Evolutionary conservation across 2,797 vertebrate species (phyloP).

Genomic region (Aulostomus chinensis): DNA sequence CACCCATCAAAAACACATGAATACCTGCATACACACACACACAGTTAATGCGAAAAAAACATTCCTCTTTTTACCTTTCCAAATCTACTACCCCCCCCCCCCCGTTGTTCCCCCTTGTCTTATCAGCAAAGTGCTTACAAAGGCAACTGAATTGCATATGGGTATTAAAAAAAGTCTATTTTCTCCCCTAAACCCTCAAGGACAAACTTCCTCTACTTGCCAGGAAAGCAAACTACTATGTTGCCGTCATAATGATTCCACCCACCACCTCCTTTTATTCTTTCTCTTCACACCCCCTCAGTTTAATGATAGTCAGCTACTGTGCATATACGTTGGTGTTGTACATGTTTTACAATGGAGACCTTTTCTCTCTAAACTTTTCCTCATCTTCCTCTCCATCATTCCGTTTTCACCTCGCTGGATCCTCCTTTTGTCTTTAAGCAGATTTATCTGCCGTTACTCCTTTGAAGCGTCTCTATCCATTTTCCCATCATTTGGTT

Average conservation of each 20-base stretch:
- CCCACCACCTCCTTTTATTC: not conserved
- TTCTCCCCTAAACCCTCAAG: slow-evolving; percentile 58
- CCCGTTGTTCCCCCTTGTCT: slow-evolving; percentile 35
- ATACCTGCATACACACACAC: slow-evolving; percentile 1
- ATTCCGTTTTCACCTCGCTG: not conserved
- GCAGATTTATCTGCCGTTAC: slow-evolving; percentile 33
- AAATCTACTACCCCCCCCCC: not conserved
- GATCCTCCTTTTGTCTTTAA: slow-evolving; percentile 9
- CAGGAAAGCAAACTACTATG: slow-evolving; percentile 55
- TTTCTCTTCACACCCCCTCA: slow-evolving; percentile 6
- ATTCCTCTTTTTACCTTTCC: slow-evolving; percentile 24
- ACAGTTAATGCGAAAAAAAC: slow-evolving; percentile 20
- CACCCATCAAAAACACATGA: slow-evolving; percentile 12
- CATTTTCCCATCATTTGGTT: not conserved
- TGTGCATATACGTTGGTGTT: slow-evolving; percentile 4
- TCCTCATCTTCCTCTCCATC: slow-evolving; percentile 1
- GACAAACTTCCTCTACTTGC: slow-evolving; percentile 59
- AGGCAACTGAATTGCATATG: slow-evolving; percentile 55
- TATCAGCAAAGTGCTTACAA: slow-evolving; percentile 69
- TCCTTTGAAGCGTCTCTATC: slow-evolving; percentile 13
- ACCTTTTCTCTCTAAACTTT: no score
- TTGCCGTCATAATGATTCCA: slow-evolving; percentile 25
- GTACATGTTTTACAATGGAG: not conserved
- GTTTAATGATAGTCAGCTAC: slow-evolving; percentile 7
- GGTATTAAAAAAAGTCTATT: slow-evolving; percentile 63